Base-by-base conservation (phyloP, 1,140 invertebrate genomes). In the Dermatophagoides farinae region DNA sequence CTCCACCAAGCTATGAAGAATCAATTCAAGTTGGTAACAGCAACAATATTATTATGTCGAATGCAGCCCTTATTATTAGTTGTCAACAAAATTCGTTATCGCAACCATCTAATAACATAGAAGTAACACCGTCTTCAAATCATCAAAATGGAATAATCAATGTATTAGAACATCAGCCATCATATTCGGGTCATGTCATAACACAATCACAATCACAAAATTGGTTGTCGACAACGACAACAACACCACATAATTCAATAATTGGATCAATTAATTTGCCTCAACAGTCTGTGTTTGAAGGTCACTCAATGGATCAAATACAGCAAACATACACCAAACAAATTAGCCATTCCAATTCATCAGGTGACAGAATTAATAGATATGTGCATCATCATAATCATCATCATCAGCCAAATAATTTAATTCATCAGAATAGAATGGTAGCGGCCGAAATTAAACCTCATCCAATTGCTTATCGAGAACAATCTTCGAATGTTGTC, bases 1-100 rank as follows among this genome's bases (percentile, higher is more conserved):
- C 67, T 18, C 67, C 67, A 11, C 67, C 67, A 31, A 62, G 65
- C 11, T 68, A 68, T 47, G 67, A 68, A 39, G 43, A 49, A 22
- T 18, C 58, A 10, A 49, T 49, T 22, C n/a, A 31, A 50, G 25
- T 49, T 18, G 6, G 14, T 18, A 58, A 10, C 57, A 58, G n/a
- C 22, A 57, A 11, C 25, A 44, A 16, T 10, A 22, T 20, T 18
- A 51, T 5, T 16, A 14, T 14, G 16, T 49, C 10, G 6, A 10
- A 39, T 44, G 57, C 43, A 18, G 57, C 10, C n/a, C 12, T n/a
- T 12, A 58, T 16, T 38, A 43, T 11, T 39, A 5, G 11, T 23
- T 23, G 25, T 38, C 23, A n/a, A 12, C 41, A 55, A 39, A 4
- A 6, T n/a, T 55, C 14, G 39, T 25, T 23, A 31, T n/a, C 22